These are phyloP conservation scores for Mus spretus DNA, from an alignment of 2,797 vertebrate species.

Conservation along the genomic window DNA sequence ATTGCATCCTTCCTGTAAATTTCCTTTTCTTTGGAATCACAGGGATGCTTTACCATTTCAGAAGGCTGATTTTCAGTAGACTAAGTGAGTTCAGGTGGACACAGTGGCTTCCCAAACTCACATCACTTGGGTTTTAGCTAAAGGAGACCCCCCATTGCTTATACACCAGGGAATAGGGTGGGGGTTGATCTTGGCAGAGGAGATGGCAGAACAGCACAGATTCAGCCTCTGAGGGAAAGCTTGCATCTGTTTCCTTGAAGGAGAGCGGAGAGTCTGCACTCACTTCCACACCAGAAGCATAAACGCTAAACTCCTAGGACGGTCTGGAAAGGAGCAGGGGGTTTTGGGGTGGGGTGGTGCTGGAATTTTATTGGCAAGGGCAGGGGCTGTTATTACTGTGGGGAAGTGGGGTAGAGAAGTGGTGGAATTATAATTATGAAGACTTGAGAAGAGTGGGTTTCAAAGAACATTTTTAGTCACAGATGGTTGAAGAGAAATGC, in stretches of 20 bases:
- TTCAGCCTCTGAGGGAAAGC: not conserved
- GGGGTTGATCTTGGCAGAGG: not conserved
- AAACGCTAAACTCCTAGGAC: slow-evolving; percentile 5
- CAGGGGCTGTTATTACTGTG: slow-evolving; percentile 11
- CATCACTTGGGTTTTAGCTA: not conserved
- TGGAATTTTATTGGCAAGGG: not conserved
- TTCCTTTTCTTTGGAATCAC: not conserved
- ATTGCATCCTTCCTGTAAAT: not conserved
- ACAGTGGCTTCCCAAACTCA: not conserved
- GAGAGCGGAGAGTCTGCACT: slow-evolving; percentile 43
- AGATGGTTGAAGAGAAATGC: slow-evolving; percentile 83
- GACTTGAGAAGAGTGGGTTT: slow-evolving; percentile 80
- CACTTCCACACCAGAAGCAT: slow-evolving; percentile 25
- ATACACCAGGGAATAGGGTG: not conserved
- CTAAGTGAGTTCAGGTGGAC: not conserved
- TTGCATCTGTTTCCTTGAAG: slow-evolving; percentile 25
- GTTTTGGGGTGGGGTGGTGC: slow-evolving; percentile 41
- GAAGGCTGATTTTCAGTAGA: not conserved
- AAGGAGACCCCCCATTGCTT: not conserved
- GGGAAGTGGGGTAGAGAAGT: slow-evolving; percentile 68
- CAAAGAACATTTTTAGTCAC: slow-evolving; percentile 86
- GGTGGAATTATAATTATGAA: slow-evolving; percentile 77
- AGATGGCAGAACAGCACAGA: not conserved
- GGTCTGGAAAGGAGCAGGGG: slow-evolving; percentile 53
- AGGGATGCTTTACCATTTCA: not conserved